Conservation (phyloP, 2,113 vertebrate species). For the Poeciliopsis prolifica region DNA sequence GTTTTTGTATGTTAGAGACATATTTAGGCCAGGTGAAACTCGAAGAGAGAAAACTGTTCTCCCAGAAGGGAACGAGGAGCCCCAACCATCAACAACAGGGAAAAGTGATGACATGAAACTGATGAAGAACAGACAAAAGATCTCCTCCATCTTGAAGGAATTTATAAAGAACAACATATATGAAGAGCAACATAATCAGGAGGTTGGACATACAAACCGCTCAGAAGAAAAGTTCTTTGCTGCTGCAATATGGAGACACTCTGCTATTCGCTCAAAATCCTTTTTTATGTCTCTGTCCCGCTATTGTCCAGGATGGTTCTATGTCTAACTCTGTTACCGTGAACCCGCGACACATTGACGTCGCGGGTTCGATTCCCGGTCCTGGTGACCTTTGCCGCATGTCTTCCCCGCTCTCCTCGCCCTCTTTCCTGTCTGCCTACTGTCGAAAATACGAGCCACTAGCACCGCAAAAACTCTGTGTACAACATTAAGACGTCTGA, state of each 20-base stretch:
- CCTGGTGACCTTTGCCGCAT: too few species aligned
- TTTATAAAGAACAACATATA: background rate
- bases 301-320: background rate
- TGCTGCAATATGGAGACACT: too few species aligned
- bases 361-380: too few species aligned
- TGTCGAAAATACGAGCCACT: too few species aligned
- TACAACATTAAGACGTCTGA: background rate
- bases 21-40: constrained; percentile 23
- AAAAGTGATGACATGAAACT: constrained; percentile 48
- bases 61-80: background rate
- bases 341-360: background rate
- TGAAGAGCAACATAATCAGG: background rate
- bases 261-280: too few species aligned
- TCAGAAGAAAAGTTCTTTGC: background rate
- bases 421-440: too few species aligned
- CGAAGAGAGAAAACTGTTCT: constrained; percentile 6
- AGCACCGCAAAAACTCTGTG: too few species aligned
- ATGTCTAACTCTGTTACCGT: background rate
- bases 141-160: constrained; percentile 4
- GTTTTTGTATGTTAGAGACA: background rate
- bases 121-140: constrained; percentile 4
- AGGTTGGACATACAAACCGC: background rate
- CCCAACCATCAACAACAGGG: background rate
- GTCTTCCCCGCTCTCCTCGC: too few species aligned
- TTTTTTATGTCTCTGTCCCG: too few species aligned